Percentiles rank a stretch among this genome's conserved stretches.
phyloP scores from a whole-genome alignment of 1,140 invertebrate genomes.

The Harlomillsia oculata region DNA sequence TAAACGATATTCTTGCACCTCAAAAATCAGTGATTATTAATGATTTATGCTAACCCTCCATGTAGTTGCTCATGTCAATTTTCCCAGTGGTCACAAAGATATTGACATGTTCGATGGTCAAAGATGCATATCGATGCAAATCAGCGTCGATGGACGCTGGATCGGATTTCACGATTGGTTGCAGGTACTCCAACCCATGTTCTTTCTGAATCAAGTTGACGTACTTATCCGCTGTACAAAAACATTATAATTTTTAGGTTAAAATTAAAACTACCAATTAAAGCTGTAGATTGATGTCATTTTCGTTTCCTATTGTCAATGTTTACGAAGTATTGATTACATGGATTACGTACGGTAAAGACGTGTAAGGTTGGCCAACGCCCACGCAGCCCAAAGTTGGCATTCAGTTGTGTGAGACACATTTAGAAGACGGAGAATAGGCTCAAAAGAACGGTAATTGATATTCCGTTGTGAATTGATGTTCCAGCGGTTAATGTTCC shows the following conservation, averaged over 20 bases:
- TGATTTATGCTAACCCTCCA: conserved; percentile 6
- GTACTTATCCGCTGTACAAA: conserved; percentile 70
- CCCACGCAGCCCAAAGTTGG: conserved; percentile 96
- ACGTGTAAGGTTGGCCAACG: conserved; percentile 85
- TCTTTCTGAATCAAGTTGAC: conserved; percentile 75
- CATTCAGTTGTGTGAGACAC: conserved; percentile 77
- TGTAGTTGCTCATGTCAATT: conserved; percentile 9
- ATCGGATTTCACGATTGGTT: too few relatives aligned
- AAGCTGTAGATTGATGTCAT: background rate
- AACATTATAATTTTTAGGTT: conserved; percentile 24
- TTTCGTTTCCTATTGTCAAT: background rate
- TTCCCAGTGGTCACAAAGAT: conserved; percentile 4
- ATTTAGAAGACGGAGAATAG: conserved; percentile 69
- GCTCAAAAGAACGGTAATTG: conserved; percentile 89
- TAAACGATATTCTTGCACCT: too few relatives aligned
- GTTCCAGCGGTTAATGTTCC: conserved; percentile 79
- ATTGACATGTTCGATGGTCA: conserved; percentile 11
- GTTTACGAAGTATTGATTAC: background rate
- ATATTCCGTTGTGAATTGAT: conserved; percentile 79
- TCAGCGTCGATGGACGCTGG: conserved; percentile 7
- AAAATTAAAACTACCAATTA: conserved; percentile 1
- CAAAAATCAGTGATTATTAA: background rate
- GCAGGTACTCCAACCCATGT: conserved; percentile 66
- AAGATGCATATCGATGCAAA: conserved; percentile 14
- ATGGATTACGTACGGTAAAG: conserved; percentile 68